A percentile compares a stretch with the other conserved stretches of the same genome.
Conservation (phyloP, 2,113 vertebrate species). For the Calonectris borealis region DNA sequence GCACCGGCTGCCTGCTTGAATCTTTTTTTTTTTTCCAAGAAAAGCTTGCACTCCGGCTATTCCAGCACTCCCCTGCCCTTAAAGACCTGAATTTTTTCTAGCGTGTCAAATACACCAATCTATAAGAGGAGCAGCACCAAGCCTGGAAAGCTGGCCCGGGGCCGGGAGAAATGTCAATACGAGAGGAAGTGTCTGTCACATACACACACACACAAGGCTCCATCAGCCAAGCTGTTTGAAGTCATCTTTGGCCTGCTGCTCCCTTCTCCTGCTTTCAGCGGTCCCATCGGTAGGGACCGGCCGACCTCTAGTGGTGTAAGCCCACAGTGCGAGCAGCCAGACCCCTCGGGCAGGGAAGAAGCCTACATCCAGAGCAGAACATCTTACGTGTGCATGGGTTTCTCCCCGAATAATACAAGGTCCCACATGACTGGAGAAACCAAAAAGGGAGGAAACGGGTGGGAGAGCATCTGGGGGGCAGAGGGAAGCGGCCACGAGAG, state of each 20-base stretch:
- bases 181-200: conserved; percentile 39
- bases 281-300: conserved; percentile 6
- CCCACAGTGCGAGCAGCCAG: background rate
- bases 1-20: background rate
- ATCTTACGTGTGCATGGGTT: rapidly evolving
- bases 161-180: background rate
- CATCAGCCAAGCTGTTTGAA: background rate
- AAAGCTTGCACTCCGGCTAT: background rate
- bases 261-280: background rate
- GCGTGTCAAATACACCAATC: background rate
- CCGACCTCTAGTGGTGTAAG: conserved; percentile 62
- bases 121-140: background rate
- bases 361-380: background rate
- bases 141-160: background rate
- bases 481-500: background rate
- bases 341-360: background rate
- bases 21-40: background rate
- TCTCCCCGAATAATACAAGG: background rate
- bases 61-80: background rate
- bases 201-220: background rate
- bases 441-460: background rate
- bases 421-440: background rate
- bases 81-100: background rate
- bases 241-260: background rate
- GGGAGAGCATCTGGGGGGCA: background rate